These are phyloP conservation scores for Pristionchus fissidentatus DNA, from an alignment of 2,888 invertebrate species.

Conservation along the genomic window DNA sequence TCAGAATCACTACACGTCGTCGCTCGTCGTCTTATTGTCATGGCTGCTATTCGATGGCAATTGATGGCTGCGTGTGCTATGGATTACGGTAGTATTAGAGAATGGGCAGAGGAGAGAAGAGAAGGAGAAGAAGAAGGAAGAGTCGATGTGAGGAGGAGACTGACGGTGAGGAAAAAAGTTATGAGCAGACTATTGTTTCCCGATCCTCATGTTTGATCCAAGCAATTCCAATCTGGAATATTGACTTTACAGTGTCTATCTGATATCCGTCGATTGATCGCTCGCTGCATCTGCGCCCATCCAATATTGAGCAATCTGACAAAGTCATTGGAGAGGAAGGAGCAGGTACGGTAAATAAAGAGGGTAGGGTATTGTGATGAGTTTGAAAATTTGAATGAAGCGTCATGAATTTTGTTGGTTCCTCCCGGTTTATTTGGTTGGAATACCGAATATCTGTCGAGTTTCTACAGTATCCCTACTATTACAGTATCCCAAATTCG, in stretches of 20 bases:
- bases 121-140: background rate
- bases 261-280: background rate
- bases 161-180: background rate
- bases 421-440: too few species aligned
- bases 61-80: background rate
- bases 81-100: background rate
- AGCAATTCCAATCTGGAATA: background rate
- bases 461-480: background rate
- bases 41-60: conserved; percentile 4
- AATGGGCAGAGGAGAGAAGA: background rate
- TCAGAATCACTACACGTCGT: background rate
- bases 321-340: background rate
- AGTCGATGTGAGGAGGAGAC: background rate
- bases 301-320: background rate
- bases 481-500: background rate
- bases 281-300: background rate
- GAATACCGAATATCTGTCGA: too few species aligned
- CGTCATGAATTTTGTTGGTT: background rate
- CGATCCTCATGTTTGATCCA: background rate
- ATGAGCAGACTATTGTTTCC: too few species aligned
- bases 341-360: background rate
- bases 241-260: background rate
- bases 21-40: background rate
- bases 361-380: too few species aligned
- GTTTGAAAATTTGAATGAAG: background rate